phyloP scores from a whole-genome alignment of 2,797 vertebrate species.

The Eidolon dupreanum region DNA sequence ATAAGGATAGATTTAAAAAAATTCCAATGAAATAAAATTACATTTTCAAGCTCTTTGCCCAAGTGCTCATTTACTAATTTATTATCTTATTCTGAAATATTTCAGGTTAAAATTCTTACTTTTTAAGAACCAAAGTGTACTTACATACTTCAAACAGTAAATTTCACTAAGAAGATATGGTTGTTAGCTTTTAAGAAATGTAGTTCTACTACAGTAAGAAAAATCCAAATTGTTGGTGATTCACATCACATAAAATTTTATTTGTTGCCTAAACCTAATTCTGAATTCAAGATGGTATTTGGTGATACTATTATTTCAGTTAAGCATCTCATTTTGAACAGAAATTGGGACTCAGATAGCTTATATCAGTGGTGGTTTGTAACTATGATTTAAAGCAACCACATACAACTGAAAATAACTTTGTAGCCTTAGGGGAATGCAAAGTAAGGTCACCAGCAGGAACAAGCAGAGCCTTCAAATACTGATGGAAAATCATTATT shows the following conservation, averaged over 20 bases:
- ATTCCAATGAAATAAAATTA: constrained; percentile 51
- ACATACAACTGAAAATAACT: constrained; percentile 62
- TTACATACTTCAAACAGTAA: constrained; percentile 71
- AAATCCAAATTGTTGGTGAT: constrained; percentile 59
- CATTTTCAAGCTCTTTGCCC: constrained; percentile 49
- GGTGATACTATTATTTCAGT: constrained; percentile 62
- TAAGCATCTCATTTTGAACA: constrained; percentile 49
- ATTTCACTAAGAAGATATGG: constrained; percentile 67
- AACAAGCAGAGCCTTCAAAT: constrained; percentile 58
- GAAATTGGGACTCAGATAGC: constrained; percentile 50
- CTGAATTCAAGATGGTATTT: constrained; percentile 63
- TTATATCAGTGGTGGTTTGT: constrained; percentile 42
- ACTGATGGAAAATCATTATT: constrained; percentile 77
- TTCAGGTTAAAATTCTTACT: constrained; percentile 65
- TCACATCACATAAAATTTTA: constrained; percentile 71
- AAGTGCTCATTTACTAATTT: constrained; percentile 60
- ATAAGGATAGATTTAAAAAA: neutral
- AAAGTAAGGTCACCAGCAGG: constrained; percentile 65
- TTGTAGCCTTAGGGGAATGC: constrained; percentile 62
- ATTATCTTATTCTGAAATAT: constrained; percentile 62
- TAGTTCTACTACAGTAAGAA: constrained; percentile 50
- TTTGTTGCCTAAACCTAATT: constrained; percentile 69
- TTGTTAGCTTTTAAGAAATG: constrained; percentile 71
- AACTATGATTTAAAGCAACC: constrained; percentile 63
- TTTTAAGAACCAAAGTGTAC: constrained; percentile 62